phyloP scores from a whole-genome alignment of 2,888 invertebrate genomes.

The Drosophila greeni region DNA sequence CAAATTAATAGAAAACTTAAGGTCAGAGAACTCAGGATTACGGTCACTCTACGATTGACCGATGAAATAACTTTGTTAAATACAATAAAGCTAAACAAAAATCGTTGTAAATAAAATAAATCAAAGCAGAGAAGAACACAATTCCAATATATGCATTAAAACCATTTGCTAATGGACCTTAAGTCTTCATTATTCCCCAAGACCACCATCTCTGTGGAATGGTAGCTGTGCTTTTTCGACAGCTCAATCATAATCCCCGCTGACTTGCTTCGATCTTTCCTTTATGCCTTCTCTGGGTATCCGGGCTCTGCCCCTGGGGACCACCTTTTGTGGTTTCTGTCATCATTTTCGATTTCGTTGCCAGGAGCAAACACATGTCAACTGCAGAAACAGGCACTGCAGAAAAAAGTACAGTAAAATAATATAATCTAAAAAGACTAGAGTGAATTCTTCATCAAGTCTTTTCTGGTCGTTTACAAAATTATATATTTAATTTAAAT shows the following conservation, averaged over 20 bases:
- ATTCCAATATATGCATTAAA: too few species aligned
- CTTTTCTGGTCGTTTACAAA: background rate
- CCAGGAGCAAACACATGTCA: slow-evolving; percentile 17
- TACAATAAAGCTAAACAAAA: too few species aligned
- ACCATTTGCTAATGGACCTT: background rate
- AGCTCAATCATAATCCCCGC: slow-evolving; percentile 23
- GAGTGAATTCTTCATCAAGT: background rate
- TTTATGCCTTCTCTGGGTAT: slow-evolving; percentile 2
- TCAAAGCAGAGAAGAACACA: too few species aligned
- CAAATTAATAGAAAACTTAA: too few species aligned
- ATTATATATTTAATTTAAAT: background rate
- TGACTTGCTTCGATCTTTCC: slow-evolving; percentile 12
- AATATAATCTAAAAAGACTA: too few species aligned
- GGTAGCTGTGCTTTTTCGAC: slow-evolving; percentile 10
- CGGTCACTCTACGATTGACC: too few species aligned
- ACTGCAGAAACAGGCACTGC: slow-evolving; percentile 20
- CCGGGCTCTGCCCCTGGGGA: slow-evolving; percentile 5
- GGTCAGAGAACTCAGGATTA: too few species aligned
- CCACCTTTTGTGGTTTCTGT: slow-evolving; percentile 42
- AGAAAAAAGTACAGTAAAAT: too few species aligned
- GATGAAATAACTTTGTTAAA: too few species aligned
- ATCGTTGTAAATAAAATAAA: too few species aligned
- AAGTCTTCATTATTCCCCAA: background rate
- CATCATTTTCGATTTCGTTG: slow-evolving; percentile 51
- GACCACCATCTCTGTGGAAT: background rate